Percentiles rank a stretch among this genome's conserved stretches.
These are phyloP conservation scores for Promerops cafer DNA, from an alignment of 2,113 vertebrate genomes.

Conservation along the genomic window DNA sequence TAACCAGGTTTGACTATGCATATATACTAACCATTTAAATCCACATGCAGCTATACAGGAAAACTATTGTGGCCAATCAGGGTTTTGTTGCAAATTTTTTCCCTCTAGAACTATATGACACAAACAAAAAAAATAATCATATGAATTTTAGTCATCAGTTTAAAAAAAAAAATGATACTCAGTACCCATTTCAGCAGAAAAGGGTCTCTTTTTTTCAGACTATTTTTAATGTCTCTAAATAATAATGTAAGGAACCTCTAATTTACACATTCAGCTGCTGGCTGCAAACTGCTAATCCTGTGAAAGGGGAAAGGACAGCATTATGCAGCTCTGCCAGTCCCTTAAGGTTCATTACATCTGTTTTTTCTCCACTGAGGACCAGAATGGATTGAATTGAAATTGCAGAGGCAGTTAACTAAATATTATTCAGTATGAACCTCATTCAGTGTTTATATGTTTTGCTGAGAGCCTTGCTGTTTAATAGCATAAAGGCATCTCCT, in stretches of 20 bases:
- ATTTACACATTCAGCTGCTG: not conserved
- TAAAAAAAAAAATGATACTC: not conserved
- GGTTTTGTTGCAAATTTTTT: not conserved
- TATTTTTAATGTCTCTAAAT: not conserved
- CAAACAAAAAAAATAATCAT: not conserved
- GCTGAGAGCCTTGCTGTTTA: not conserved
- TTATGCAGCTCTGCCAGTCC: not conserved
- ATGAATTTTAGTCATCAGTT: not conserved
- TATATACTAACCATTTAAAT: not conserved
- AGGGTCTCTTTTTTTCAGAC: not conserved
- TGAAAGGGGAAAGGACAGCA: not conserved
- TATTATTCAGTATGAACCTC: not conserved
- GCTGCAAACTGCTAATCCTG: not conserved
- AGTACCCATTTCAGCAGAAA: not conserved
- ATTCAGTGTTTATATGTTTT: not conserved
- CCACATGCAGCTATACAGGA: not conserved
- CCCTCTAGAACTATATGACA: not conserved
- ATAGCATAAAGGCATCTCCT: not conserved
- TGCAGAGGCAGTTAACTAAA: constrained; percentile 3
- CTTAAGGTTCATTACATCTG: not conserved
- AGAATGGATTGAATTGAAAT: not conserved
- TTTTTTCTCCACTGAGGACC: not conserved
- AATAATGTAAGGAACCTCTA: not conserved
- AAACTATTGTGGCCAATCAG: not conserved
- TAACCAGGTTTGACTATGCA: not conserved